Conservation (phyloP, 2,113 vertebrate genomes). For the Charina bottae region DNA sequence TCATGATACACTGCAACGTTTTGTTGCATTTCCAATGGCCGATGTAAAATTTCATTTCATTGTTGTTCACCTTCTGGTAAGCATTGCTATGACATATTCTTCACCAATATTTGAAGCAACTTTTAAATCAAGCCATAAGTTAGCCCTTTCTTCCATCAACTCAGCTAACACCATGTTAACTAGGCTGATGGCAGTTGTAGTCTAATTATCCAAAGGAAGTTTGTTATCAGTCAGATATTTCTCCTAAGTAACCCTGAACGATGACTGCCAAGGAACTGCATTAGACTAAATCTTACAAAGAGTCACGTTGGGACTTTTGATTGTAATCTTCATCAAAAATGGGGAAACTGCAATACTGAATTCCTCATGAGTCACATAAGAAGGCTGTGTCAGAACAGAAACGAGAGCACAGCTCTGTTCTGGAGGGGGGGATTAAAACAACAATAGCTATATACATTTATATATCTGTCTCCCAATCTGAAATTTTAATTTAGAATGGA, state of each 20-base stretch:
- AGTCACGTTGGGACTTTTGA: not conserved
- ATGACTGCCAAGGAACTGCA: not conserved
- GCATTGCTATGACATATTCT: not conserved
- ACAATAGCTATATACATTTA: not conserved
- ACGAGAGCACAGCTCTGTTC: not conserved
- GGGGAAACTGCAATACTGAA: not conserved
- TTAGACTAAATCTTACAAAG: not conserved
- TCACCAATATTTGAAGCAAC: not conserved
- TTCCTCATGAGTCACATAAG: not conserved
- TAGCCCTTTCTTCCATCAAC: no score
- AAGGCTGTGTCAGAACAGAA: not conserved
- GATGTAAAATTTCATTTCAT: not conserved
- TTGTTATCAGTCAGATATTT: not conserved
- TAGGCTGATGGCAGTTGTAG: no score
- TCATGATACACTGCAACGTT: not conserved
- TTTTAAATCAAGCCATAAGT: no score
- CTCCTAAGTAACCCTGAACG: not conserved
- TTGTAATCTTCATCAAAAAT: not conserved
- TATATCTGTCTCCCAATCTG: not conserved
- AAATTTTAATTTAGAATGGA: not conserved
- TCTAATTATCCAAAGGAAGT: no score
- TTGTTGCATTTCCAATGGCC: not conserved
- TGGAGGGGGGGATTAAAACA: no score
- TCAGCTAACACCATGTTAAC: no score
- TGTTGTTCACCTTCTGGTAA: not conserved